These are phyloP conservation scores for Peromyscus eremicus DNA, from an alignment of 2,797 vertebrate species.

Conservation along the genomic window DNA sequence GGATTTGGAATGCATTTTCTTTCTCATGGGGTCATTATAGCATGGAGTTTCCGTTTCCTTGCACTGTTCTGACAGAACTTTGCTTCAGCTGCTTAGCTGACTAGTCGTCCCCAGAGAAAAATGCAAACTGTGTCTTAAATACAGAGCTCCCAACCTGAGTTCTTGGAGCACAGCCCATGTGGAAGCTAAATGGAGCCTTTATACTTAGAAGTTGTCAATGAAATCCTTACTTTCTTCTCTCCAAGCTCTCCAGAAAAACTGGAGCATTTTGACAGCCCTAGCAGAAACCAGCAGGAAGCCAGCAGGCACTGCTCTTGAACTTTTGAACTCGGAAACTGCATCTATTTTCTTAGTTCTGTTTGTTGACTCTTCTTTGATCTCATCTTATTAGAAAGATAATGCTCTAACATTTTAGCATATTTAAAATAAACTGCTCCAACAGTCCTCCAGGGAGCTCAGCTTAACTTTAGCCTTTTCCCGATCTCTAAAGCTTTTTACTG, in stretches of 20 bases:
- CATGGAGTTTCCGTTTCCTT: background rate
- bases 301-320: slow-evolving; percentile 53
- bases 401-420: slow-evolving; percentile 81
- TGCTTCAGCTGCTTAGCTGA: background rate
- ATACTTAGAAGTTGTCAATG: slow-evolving; percentile 55
- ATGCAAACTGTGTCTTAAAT: slow-evolving; percentile 45
- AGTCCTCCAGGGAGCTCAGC: slow-evolving; percentile 68
- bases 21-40: background rate
- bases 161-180: background rate
- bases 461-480: slow-evolving; percentile 79
- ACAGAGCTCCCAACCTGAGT: slow-evolving; percentile 29
- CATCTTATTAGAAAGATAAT: slow-evolving; percentile 81
- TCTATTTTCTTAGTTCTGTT: slow-evolving; percentile 76
- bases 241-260: slow-evolving; percentile 5
- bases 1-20: background rate
- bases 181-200: slow-evolving; percentile 52
- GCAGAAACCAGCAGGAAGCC: slow-evolving; percentile 18
- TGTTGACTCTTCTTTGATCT: slow-evolving; percentile 81
- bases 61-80: background rate
- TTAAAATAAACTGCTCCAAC: slow-evolving; percentile 77
- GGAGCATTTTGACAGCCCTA: background rate
- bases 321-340: slow-evolving; percentile 76
- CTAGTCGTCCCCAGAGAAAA: slow-evolving; percentile 3
- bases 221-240: slow-evolving; percentile 12
- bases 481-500: slow-evolving; percentile 72